Conservation (phyloP, 2,113 vertebrate species). For the Perca flavescens region DNA sequence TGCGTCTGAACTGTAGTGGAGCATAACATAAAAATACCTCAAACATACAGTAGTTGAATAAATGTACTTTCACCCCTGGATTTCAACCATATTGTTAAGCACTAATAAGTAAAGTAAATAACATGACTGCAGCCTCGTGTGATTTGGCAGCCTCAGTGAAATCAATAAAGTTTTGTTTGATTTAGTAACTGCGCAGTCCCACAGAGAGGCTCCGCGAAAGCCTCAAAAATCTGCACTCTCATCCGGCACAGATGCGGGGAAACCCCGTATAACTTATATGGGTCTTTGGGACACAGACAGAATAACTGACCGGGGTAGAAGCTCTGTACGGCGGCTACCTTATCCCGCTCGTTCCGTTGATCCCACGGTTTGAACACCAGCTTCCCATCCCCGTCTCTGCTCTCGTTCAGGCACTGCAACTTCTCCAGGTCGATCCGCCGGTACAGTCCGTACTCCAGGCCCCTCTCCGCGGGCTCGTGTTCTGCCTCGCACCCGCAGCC, state of each 20-base stretch:
- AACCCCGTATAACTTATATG: too few species aligned
- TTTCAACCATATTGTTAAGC: background rate
- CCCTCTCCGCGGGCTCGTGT: conserved; percentile 90
- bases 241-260: background rate
- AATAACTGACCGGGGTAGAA: rapidly evolving
- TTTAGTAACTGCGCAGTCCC: background rate
- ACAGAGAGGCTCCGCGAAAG: background rate
- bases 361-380: conserved; percentile 97
- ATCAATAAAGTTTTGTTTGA: background rate
- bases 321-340: conserved; percentile 79
- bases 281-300: background rate
- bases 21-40: too few species aligned
- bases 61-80: background rate
- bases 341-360: conserved; percentile 87
- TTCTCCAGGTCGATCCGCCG: conserved; percentile 91
- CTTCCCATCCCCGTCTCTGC: conserved; percentile 91
- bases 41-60: too few species aligned
- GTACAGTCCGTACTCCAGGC: conserved; percentile 92
- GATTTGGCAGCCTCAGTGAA: background rate
- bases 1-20: background rate
- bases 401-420: conserved; percentile 96
- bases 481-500: conserved; percentile 84
- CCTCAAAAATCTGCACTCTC: background rate
- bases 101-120: background rate
- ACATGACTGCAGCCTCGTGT: background rate